Conservation (phyloP, 1,140 invertebrate species). For the Drosophila burlai region DNA sequence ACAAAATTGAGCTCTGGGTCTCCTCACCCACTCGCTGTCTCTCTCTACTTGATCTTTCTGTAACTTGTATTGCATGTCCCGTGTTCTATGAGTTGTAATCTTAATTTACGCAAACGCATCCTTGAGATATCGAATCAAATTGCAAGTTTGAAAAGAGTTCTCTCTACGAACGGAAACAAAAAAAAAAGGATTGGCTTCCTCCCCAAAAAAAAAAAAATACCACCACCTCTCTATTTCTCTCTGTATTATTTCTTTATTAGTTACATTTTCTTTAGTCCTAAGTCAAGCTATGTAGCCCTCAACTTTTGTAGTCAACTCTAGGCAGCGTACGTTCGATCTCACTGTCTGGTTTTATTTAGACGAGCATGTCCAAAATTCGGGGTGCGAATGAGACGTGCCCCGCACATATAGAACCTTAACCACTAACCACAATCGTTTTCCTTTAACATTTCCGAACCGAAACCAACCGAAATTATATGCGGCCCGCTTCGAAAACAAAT, state of each 20-base stretch:
- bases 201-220: neutral
- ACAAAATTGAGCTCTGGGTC: slow-evolving; percentile 16
- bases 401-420: slow-evolving; percentile 16
- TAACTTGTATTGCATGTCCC: slow-evolving; percentile 74
- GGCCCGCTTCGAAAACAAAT: slow-evolving; percentile 49
- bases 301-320: slow-evolving; percentile 32
- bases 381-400: slow-evolving; percentile 5
- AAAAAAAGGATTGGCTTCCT: slow-evolving; percentile 43
- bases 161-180: slow-evolving; percentile 28
- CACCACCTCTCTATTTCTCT: neutral
- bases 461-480: slow-evolving; percentile 48
- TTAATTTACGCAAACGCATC: slow-evolving; percentile 35
- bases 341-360: slow-evolving; percentile 85
- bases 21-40: slow-evolving; percentile 46
- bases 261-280: slow-evolving; percentile 38
- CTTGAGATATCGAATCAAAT: slow-evolving; percentile 45
- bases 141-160: slow-evolving; percentile 79
- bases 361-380: slow-evolving; percentile 48
- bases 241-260: slow-evolving; percentile 44
- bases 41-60: slow-evolving; percentile 60
- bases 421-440: slow-evolving; percentile 59
- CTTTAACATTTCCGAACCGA: slow-evolving; percentile 59
- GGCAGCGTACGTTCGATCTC: slow-evolving; percentile 63
- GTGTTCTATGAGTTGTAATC: slow-evolving; percentile 54
- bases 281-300: slow-evolving; percentile 53